These are phyloP conservation scores for Gephyroberyx darwinii DNA, from an alignment of 2,797 vertebrate species.

Conservation along the genomic window DNA sequence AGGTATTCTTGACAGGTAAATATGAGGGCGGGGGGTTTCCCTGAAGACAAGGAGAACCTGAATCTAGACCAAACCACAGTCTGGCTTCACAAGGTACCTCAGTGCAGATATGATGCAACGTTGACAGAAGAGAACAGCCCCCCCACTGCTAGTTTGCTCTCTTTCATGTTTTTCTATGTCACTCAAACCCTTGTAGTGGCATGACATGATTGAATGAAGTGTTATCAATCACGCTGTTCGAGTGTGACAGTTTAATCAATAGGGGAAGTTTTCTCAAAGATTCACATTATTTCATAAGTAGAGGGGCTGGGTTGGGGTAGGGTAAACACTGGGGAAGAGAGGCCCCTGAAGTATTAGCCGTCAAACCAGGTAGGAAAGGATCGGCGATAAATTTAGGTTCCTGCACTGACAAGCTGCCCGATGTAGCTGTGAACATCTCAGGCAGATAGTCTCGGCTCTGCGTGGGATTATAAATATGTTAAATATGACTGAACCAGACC, in stretches of 20 bases:
- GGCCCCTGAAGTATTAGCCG: slow-evolving; percentile 60
- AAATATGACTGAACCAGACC: slow-evolving; percentile 54
- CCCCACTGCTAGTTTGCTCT: slow-evolving; percentile 29
- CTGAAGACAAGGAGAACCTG: slow-evolving; percentile 29
- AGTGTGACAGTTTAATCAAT: slow-evolving; percentile 80
- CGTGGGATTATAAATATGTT: slow-evolving; percentile 57
- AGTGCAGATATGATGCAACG: slow-evolving; percentile 66
- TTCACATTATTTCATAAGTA: slow-evolving; percentile 67
- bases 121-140: slow-evolving; percentile 45
- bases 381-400: slow-evolving; percentile 60
- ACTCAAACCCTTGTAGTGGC: slow-evolving; percentile 59
- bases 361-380: slow-evolving; percentile 65
- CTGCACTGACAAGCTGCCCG: slow-evolving; percentile 60
- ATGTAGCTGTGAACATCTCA: slow-evolving; percentile 35
- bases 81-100: slow-evolving; percentile 28
- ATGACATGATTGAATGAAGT: slow-evolving; percentile 77
- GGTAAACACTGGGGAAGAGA: slow-evolving; percentile 43
- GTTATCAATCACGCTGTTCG: slow-evolving; percentile 76
- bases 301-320: neutral
- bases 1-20: slow-evolving; percentile 59
- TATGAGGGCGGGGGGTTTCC: slow-evolving; percentile 40
- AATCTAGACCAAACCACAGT: neutral
- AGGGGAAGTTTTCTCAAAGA: slow-evolving; percentile 52
- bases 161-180: slow-evolving; percentile 59
- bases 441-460: slow-evolving; percentile 45